Base-by-base conservation (phyloP, 2,797 vertebrate genomes). In the Carcharodon carcharias region DNA sequence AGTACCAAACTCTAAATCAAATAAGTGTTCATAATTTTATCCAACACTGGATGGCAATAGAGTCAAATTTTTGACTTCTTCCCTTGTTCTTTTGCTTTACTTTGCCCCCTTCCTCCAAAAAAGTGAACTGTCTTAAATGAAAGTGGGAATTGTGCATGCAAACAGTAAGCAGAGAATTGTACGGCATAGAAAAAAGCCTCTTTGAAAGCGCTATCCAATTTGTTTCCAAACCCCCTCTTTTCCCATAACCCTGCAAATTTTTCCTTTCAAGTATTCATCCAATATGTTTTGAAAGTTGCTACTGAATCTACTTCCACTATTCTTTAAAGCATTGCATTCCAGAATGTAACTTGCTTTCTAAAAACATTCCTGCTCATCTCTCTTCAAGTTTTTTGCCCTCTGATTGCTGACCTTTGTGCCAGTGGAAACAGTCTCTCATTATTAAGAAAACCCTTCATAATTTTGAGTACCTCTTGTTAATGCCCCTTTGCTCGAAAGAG, bases 11-110 rank as follows among this genome's bases (percentile, higher is more conserved):
- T 61, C 89, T 63, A 16, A 63, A 21, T 61, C 5, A 92, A 63
- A 61, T 31, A 40, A 89, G 65, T 23, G 23, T 95, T 23, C 14
- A 8, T 95, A 35, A 95, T 31, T 67, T 40, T 54, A 77, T 73
- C 71, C 67, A 95, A 71, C 94, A 95, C 65, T 54, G 50, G 94
- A 95, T 77, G 94, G 94, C 94, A 95, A 69, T 73, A 95, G 31
- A 95, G 18, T n/a, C 50, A 71, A 67, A 56, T n/a, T 58, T 73
- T 18, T 73, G 28, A 56, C 56, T 95, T 73, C 1, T 8, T 73
- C 69, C 6, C 50, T 73, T 12, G 28, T 50, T 35, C 45, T 4
- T 63, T 65, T 65, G 63, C 18, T 93, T 21, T 40, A 4, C 91
- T 65, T 21, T 45, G 2, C n/a, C 40, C 6, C 2, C 65, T 28